Evolutionary conservation across 2,113 vertebrate species (phyloP).

Genomic region (Turnix velox): DNA sequence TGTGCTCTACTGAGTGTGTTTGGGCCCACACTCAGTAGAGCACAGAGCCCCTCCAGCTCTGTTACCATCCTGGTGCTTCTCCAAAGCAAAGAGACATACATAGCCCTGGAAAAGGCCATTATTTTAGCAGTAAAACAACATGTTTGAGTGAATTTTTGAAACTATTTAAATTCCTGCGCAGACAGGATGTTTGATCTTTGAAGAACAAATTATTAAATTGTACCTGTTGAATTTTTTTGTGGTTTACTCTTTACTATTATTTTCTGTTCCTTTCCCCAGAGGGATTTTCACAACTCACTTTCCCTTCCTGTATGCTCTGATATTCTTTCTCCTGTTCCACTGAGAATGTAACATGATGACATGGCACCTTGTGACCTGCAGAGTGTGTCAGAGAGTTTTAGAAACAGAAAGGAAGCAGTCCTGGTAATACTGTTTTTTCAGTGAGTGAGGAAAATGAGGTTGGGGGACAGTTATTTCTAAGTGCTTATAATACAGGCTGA

Average conservation of each 20-base stretch:
- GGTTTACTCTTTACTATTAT: neutral
- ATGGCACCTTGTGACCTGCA: conserved; percentile 43
- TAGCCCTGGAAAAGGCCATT: accelerated
- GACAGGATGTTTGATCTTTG: neutral
- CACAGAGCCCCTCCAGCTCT: neutral
- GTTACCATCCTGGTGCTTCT: neutral
- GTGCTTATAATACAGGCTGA: neutral
- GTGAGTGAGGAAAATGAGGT: neutral
- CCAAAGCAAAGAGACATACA: neutral
- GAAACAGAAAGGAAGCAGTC: neutral
- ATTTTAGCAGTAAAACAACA: neutral
- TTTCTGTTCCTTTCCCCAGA: neutral
- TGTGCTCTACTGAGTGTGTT: neutral
- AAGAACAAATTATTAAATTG: neutral
- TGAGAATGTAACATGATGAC: neutral
- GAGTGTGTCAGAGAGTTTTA: conserved; percentile 63
- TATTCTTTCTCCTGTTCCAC: neutral
- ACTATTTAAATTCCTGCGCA: neutral
- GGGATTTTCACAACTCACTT: neutral
- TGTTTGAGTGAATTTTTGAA: neutral
- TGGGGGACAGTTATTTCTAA: neutral
- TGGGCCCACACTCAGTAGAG: accelerated
- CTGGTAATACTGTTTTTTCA: neutral
- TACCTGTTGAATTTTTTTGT: neutral
- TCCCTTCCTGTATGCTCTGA: neutral